phyloP scores from a whole-genome alignment of 2,888 invertebrate genomes.

The Folsomia candida region DNA sequence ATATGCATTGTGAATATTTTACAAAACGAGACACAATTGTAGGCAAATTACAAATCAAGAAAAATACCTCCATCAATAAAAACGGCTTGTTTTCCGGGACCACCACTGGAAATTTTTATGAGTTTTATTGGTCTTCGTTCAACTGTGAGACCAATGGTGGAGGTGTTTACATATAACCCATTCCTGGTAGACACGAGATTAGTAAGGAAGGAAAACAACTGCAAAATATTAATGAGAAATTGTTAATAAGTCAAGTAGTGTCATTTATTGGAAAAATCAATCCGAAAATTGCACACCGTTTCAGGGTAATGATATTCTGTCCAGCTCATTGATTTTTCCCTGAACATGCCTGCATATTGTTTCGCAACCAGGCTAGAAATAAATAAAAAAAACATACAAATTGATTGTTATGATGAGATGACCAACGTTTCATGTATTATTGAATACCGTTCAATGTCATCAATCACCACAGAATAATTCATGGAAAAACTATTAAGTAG shows the following conservation, averaged over 20 bases:
- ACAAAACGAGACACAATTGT: no score
- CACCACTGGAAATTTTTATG: slow-evolving; percentile 28
- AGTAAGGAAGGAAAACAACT: slow-evolving; percentile 32
- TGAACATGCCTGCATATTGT: slow-evolving; percentile 22
- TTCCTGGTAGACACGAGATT: slow-evolving; percentile 9
- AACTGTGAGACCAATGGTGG: slow-evolving; percentile 25
- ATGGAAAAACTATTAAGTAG: slow-evolving; percentile 20
- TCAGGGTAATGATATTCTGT: slow-evolving; percentile 36
- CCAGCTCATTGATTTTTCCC: slow-evolving; percentile 29
- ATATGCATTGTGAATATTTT: slow-evolving; percentile 1
- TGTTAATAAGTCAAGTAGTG: background rate
- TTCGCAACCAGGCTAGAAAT: slow-evolving; percentile 20
- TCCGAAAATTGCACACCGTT: slow-evolving; percentile 17
- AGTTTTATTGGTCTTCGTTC: slow-evolving; percentile 28
- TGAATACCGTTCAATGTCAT: slow-evolving; percentile 30
- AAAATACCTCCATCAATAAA: slow-evolving; percentile 32
- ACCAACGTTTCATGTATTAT: no score
- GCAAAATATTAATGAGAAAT: no score
- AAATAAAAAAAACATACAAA: background rate
- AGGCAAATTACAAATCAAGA: no score
- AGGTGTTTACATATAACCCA: slow-evolving; percentile 16
- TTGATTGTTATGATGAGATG: no score
- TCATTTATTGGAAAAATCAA: background rate
- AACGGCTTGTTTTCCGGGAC: slow-evolving; percentile 19
- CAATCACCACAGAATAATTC: slow-evolving; percentile 29